Evolutionary conservation across 2,113 vertebrate species (phyloP).

Genomic region (Cyphomyrus discorhynchus): DNA sequence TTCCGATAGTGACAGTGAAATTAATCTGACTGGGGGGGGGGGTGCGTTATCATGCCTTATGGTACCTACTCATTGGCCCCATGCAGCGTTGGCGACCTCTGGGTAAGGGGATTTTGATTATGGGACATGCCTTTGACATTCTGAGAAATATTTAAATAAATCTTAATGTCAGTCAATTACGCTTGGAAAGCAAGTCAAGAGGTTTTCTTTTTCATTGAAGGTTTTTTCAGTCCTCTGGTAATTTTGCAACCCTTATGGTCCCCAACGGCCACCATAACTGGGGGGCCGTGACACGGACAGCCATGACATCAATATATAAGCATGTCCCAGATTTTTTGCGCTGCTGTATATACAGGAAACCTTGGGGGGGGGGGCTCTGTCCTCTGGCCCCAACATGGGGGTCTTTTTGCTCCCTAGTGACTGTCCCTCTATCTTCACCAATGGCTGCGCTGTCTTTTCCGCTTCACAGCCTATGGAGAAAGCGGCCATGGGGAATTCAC

Average conservation of each 20-base stretch:
- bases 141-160: neutral
- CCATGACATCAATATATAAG: neutral
- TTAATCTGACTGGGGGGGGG: neutral
- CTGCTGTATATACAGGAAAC: neutral
- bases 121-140: neutral
- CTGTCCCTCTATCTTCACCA: neutral
- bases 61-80: neutral
- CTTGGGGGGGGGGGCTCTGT: neutral
- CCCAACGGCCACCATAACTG: neutral
- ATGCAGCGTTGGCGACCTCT: neutral
- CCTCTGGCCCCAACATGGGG: neutral
- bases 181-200: neutral
- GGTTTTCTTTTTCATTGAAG: neutral
- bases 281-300: neutral
- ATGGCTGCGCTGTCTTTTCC: neutral
- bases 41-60: neutral
- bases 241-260: neutral
- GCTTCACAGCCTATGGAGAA: neutral
- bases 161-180: neutral
- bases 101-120: neutral
- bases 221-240: neutral
- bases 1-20: neutral
- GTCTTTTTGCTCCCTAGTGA: neutral
- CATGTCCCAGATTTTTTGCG: neutral
- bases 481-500: neutral